Evolutionary conservation across 2,888 invertebrate genomes (phyloP), one percentile per base, ranked within the genome.

Genomic region (Ganaspis brasiliensis): DNA sequence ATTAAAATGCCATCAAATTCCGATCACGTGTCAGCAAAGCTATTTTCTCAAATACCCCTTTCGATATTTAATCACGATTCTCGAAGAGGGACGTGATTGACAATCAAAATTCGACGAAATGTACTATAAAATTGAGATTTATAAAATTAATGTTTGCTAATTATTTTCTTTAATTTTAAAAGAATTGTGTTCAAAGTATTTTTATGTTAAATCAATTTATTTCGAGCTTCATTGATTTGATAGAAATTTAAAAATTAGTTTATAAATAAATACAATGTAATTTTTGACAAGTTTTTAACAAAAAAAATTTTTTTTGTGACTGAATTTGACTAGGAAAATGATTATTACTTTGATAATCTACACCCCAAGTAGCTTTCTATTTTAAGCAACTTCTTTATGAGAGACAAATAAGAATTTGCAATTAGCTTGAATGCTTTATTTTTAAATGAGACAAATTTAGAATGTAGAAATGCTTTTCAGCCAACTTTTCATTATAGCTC

Each of bases 11-110:
- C n/a, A 45, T 67, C 45, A 40, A 40, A 67, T 67, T 67, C 67
- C 2, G 24, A 24, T 67, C 67, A 67, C 67, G 67, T 45, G 14
- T 45, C 45, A 40, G 19, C 24, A n/a, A 67, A 24, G 67, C 45
- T 40, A 67, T 67, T 67, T 45, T 63, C 24, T 10, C 24, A 67
- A 67, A 67, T 67, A 24, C 24, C 24, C 45, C 9, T 52, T 45
- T 26, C 67, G 67, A 67, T 40, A 37, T 35, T 63, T 37, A 14
- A 37, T 63, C 63, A 63, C 63, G 63, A 21, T 37, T 37, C 14
- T 63, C 37, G 10, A 67, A 67, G 67, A 67, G 19, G 14, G 67
- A 67, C 67, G 24, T 67, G 67, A 67, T 67, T 67, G 67, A 45
- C 67, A 67, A 67, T 45, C 37, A 67, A 45, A 24, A 67, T 67